Percentiles rank a stretch among this genome's conserved stretches.
These are phyloP conservation scores for Thalassaphorura encarpata DNA, from an alignment of 1,140 invertebrate species.

Conservation along the genomic window DNA sequence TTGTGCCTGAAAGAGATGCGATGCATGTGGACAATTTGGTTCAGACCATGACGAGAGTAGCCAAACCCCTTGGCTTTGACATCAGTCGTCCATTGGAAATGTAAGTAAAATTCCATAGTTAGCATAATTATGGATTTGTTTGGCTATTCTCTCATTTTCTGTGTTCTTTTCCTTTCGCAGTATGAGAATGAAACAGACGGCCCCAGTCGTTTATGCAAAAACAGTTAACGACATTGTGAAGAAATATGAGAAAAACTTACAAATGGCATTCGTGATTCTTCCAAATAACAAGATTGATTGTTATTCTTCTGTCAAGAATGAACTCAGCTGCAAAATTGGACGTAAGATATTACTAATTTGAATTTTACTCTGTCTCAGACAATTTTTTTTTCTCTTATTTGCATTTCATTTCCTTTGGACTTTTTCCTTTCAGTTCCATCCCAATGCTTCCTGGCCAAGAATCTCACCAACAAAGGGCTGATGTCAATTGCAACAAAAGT, in stretches of 20 bases:
- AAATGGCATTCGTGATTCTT: conserved; percentile 56
- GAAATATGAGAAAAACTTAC: conserved; percentile 35
- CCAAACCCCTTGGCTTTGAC: conserved; percentile 9
- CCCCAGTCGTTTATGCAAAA: too few species aligned
- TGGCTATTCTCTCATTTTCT: too few species aligned
- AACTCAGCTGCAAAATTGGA: conserved; percentile 56
- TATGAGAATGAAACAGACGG: too few species aligned
- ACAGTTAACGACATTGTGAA: neutral
- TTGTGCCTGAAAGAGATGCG: conserved; percentile 8
- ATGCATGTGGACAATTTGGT: conserved; percentile 14
- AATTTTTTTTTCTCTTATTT: neutral
- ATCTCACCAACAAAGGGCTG: conserved; percentile 36
- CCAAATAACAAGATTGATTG: conserved; percentile 56
- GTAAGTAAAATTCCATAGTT: conserved; percentile 8
- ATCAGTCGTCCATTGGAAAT: conserved; percentile 4
- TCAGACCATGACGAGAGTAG: conserved; percentile 9
- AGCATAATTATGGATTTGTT: neutral
- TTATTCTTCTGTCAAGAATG: conserved; percentile 75
- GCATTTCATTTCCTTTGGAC: neutral
- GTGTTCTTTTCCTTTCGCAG: too few species aligned
- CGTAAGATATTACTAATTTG: neutral
- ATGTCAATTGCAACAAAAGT: conserved; percentile 48
- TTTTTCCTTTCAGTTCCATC: conserved; percentile 17
- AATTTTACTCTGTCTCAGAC: neutral
- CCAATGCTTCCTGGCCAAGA: conserved; percentile 13